Conservation (phyloP, 2,888 invertebrate genomes). For the Ornithoptera alexandrae region DNA sequence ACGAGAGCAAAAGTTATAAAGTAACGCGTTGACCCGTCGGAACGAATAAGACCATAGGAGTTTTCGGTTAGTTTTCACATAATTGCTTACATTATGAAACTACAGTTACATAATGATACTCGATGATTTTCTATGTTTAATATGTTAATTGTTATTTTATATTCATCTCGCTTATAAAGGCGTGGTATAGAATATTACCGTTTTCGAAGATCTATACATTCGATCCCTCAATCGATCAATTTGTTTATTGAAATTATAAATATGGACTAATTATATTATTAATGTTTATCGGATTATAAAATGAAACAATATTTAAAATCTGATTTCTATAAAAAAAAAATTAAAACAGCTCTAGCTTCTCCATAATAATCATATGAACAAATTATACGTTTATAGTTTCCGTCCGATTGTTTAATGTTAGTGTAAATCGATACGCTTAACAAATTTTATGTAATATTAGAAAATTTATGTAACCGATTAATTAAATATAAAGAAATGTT, state of each 20-base stretch:
- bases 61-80: neutral
- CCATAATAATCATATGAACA: no score
- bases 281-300: neutral
- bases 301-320: neutral
- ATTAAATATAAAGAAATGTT: no score
- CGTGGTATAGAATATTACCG: no score
- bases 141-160: neutral
- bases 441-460: no score
- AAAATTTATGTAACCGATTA: no score
- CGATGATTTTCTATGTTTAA: neutral
- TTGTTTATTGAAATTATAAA: neutral
- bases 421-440: no score
- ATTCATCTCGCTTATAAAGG: no score
- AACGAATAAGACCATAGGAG: neutral
- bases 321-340: no score
- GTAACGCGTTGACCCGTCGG: neutral
- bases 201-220: no score
- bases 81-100: neutral
- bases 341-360: neutral
- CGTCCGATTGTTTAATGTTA: no score
- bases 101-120: neutral
- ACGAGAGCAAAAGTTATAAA: slow-evolving; percentile 3
- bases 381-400: no score
- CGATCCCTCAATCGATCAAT: neutral
- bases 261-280: neutral